Evolutionary conservation across 2,888 invertebrate species (phyloP), one percentile per base, ranked within the genome.

Genomic region (Sminthurinus aureus): DNA sequence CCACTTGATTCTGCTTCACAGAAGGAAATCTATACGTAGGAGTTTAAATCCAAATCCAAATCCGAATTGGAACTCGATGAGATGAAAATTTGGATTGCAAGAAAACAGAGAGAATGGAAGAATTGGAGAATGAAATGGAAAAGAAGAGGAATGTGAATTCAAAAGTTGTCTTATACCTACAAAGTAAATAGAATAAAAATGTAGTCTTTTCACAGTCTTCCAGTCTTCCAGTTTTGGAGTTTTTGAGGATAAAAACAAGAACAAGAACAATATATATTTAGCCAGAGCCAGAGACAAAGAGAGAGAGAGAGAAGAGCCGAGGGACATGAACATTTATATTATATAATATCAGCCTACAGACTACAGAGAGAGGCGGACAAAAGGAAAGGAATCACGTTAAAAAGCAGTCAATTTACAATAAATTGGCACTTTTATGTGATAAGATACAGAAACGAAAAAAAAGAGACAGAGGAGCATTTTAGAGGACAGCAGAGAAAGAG

Each of bases 321-420:
- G 6, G 38, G 38, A 38, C 38, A 38, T 6, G 38, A 6, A 38
- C 38, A 38, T 38, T 38, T 38, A 38, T 38, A 38, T 38, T 38
- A 38, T 38, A 38, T 38, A 38, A 38, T 38, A 38, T n/a, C n/a
- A n/a, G 6, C 6, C 3, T 38, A 26, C 26, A 12, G 50, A 75
- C 2, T n/a, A 24, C 15, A 12, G 50, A 75, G 8, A 9, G 52
- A 22, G 52, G 64, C 11, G 22, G 24, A 22, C 22, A 78, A 24
- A 78, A 38, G 38, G n/a, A 79, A 51, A 71, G n/a, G 71, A 51
- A 79, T 67, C 79, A 67, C 26, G 79, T 81, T 80, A 73, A 64
- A 81, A 81, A 81, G 81, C 73, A 74, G 73, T 81, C 82, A 82
- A 82, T 82, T 82, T 82, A 82, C 75, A 82, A 82, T 82, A 82